Conservation (phyloP, 2,888 invertebrate species). For the Drosophila mulleri region DNA sequence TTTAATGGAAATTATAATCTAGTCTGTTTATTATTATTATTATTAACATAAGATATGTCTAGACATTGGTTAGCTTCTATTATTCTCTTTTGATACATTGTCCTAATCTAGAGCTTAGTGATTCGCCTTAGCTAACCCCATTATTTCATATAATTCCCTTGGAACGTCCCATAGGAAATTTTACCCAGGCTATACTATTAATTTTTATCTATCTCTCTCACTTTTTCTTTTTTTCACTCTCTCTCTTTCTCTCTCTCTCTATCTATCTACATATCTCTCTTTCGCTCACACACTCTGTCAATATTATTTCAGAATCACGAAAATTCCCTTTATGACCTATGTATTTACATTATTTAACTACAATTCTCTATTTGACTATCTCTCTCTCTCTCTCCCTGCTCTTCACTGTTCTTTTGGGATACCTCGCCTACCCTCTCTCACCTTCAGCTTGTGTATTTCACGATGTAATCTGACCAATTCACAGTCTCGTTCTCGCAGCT, state of each 20-base stretch:
- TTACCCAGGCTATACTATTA: too few relatives aligned
- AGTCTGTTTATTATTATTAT: neutral
- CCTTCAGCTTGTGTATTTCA: slow-evolving; percentile 86
- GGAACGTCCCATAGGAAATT: too few relatives aligned
- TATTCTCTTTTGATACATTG: neutral
- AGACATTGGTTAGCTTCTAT: neutral
- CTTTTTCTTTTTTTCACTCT: too few relatives aligned
- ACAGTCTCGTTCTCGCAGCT: slow-evolving; percentile 86
- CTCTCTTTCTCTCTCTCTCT: neutral
- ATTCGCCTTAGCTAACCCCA: too few relatives aligned
- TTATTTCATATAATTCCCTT: too few relatives aligned
- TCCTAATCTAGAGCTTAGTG: neutral
- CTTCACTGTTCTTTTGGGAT: neutral
- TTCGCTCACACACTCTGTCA: too few relatives aligned
- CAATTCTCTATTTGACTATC: neutral
- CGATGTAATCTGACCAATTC: slow-evolving; percentile 88
- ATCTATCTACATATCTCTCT: neutral
- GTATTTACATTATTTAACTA: too few relatives aligned
- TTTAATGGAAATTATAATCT: neutral
- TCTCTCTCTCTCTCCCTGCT: neutral
- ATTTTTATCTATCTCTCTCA: neutral
- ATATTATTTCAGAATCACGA: too few relatives aligned
- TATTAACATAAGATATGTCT: neutral
- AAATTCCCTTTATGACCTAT: too few relatives aligned
- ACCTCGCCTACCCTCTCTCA: neutral